Percentiles rank a stretch among this genome's conserved stretches.
Conservation (phyloP, 2,888 invertebrate genomes). For the Atrina japonica region DNA sequence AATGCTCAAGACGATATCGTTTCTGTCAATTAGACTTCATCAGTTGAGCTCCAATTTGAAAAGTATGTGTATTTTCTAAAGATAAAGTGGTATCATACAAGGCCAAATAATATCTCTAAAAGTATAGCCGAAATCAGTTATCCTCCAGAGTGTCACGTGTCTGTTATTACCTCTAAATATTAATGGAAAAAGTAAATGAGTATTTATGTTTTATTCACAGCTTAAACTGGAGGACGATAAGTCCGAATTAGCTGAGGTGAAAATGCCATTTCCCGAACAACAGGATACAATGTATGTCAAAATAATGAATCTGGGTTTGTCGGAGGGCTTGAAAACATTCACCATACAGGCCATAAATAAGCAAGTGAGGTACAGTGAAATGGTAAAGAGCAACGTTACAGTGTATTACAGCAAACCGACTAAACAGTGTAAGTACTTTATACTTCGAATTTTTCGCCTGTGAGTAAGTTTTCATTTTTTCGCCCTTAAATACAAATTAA, state of each 20-base stretch:
- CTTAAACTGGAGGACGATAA: conserved; percentile 2
- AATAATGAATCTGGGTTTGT: conserved; percentile 1
- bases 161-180: no score
- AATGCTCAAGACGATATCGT: no score
- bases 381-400: conserved; percentile 5
- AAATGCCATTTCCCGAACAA: neutral
- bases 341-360: conserved; percentile 7
- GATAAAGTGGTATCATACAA: no score
- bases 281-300: neutral
- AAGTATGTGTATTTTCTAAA: no score
- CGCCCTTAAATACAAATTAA: neutral
- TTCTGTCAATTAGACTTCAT: no score
- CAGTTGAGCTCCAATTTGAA: no score
- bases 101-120: no score
- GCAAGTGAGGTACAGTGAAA: neutral
- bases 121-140: no score
- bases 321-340: neutral
- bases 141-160: no score
- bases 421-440: neutral
- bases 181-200: no score
- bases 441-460: neutral
- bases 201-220: neutral
- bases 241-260: neutral
- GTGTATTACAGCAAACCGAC: conserved; percentile 1
- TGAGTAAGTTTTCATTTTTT: neutral